Percentiles rank a stretch among this genome's conserved stretches.
These are phyloP conservation scores for Stomatorhinus ivindoensis DNA, from an alignment of 2,113 vertebrate genomes.

Conservation along the genomic window DNA sequence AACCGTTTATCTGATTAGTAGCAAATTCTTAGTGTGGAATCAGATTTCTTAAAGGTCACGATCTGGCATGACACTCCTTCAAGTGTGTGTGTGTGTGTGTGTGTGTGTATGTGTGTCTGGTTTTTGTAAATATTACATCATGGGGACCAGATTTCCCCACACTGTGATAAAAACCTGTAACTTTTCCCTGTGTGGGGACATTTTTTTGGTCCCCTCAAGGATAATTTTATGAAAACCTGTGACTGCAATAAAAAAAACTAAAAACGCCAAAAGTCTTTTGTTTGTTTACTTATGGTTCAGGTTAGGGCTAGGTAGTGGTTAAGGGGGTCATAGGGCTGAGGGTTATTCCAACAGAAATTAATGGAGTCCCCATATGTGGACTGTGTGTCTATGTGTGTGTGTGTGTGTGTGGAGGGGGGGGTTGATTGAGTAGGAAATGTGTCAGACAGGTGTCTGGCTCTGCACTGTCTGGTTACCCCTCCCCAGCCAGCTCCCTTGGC, in stretches of 20 bases:
- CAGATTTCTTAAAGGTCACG: not conserved
- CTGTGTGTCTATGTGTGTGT: not conserved
- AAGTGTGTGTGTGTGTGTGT: not conserved
- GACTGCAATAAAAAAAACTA: not conserved
- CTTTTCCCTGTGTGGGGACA: not conserved
- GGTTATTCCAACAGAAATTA: not conserved
- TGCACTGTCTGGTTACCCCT: not conserved
- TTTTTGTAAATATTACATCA: not conserved
- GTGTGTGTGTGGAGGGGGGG: not conserved
- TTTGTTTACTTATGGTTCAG: not conserved
- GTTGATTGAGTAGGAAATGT: slow-evolving; percentile 26
- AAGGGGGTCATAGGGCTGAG: not conserved
- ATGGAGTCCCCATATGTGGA: not conserved
- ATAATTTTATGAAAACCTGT: not conserved
- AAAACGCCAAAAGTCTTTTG: not conserved
- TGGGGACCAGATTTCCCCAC: not conserved
- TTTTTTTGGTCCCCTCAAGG: not conserved
- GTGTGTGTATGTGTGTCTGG: not conserved
- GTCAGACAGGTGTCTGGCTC: slow-evolving; percentile 44
- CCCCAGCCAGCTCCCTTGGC: slow-evolving; percentile 19
- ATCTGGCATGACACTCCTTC: not conserved
- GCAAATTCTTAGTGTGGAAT: not conserved
- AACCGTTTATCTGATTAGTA: not conserved
- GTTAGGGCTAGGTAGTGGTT: not conserved
- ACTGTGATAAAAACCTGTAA: not conserved